These are phyloP conservation scores for Mustelus asterias DNA, from an alignment of 2,113 vertebrate species.

Conservation along the genomic window DNA sequence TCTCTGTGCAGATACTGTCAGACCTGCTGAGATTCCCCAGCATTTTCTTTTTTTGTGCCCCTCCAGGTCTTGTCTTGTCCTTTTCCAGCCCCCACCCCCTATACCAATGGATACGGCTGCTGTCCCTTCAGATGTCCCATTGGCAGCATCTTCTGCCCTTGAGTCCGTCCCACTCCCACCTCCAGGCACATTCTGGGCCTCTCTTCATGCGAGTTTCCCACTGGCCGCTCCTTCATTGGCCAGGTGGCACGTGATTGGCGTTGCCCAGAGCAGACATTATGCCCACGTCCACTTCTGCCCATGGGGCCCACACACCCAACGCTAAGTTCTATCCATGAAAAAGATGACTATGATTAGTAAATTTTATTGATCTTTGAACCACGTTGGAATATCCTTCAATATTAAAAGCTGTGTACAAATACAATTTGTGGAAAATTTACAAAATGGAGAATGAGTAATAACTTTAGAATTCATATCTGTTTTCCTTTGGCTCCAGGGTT, in stretches of 20 bases:
- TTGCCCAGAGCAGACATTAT: neutral
- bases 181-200: neutral
- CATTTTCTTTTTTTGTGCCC: neutral
- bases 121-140: neutral
- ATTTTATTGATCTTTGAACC: neutral
- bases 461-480: neutral
- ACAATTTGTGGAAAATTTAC: neutral
- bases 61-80: no score
- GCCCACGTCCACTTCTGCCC: neutral
- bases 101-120: no score
- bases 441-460: neutral
- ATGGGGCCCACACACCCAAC: neutral
- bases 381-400: neutral
- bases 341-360: neutral
- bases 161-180: neutral
- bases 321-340: neutral
- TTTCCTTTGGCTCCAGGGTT: neutral
- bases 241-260: neutral
- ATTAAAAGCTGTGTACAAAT: neutral
- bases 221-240: neutral
- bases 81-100: no score
- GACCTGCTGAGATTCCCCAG: no score
- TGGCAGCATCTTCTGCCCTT: neutral
- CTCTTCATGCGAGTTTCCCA: neutral
- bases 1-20: no score